Evolutionary conservation across 2,797 vertebrate genomes (phyloP).

Genomic region (Coregonus ussuriensis): DNA sequence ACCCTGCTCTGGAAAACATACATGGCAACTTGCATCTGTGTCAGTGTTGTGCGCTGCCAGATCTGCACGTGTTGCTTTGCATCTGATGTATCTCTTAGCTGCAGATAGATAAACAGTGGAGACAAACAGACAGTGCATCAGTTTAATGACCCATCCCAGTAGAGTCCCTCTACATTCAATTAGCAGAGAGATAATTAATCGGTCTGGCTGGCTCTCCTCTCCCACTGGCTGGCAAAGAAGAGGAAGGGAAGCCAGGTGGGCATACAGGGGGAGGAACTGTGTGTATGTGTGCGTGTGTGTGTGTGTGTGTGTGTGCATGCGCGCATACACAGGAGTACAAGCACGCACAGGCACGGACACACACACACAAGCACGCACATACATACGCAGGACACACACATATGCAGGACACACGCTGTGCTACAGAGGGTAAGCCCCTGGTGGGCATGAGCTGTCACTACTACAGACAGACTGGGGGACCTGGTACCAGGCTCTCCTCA

Average conservation of each 20-base stretch:
- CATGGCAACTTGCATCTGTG: neutral
- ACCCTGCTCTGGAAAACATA: neutral
- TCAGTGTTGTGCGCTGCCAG: neutral
- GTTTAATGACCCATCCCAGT: constrained; percentile 79
- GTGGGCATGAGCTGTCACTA: constrained; percentile 43
- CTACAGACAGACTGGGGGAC: constrained; percentile 18
- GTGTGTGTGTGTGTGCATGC: neutral
- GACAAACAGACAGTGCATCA: constrained; percentile 76
- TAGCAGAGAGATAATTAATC: constrained; percentile 78
- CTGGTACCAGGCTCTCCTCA: neutral
- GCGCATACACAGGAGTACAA: constrained; percentile 7
- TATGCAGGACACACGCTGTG: neutral
- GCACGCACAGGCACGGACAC: constrained; percentile 16
- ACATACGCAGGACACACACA: neutral
- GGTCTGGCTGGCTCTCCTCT: constrained; percentile 59
- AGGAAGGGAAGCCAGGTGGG: constrained; percentile 68
- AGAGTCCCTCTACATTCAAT: constrained; percentile 81
- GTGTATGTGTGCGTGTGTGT: neutral
- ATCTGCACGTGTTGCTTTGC: constrained; percentile 35
- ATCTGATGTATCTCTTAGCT: constrained; percentile 75
- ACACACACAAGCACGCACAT: constrained; percentile 3
- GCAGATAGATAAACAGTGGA: constrained; percentile 75
- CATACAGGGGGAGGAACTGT: constrained; percentile 50
- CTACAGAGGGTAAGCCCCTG: constrained; percentile 36
- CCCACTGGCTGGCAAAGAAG: constrained; percentile 64